phyloP scores from a whole-genome alignment of 2,888 invertebrate genomes.

The Sisyra nigra region DNA sequence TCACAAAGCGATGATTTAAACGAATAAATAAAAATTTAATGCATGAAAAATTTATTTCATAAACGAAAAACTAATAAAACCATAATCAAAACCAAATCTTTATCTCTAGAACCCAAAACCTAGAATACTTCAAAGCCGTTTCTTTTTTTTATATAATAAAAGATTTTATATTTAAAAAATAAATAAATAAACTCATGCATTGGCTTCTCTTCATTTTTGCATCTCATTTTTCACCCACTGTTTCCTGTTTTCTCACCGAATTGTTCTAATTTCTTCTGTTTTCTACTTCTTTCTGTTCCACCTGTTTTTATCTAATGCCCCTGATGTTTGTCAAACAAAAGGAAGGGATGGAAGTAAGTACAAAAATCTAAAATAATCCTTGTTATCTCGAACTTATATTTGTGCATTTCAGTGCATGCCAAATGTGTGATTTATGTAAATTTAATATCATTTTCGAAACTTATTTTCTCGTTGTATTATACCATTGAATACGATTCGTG shows the following conservation, averaged over 20 bases:
- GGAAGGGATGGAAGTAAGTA: constrained; percentile 35
- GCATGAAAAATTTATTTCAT: too few relatives aligned
- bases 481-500: too few relatives aligned
- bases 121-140: background rate
- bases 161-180: background rate
- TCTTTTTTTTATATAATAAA: too few relatives aligned
- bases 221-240: constrained; percentile 1
- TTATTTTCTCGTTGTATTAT: too few relatives aligned
- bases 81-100: too few relatives aligned
- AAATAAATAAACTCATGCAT: background rate
- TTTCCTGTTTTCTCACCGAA: constrained; percentile 1
- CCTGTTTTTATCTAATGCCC: constrained; percentile 5
- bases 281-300: constrained; percentile 11
- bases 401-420: too few relatives aligned
- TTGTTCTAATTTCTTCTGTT: constrained; percentile 11
- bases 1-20: too few relatives aligned
- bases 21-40: too few relatives aligned
- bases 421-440: too few relatives aligned
- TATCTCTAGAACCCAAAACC: too few relatives aligned
- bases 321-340: constrained; percentile 12
- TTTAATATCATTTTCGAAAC: too few relatives aligned
- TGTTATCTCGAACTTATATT: background rate
- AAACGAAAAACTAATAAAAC: too few relatives aligned
- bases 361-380: background rate
- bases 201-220: background rate